Base-by-base conservation (phyloP, 2,888 invertebrate species). In the Sinotaia quadrata region DNA sequence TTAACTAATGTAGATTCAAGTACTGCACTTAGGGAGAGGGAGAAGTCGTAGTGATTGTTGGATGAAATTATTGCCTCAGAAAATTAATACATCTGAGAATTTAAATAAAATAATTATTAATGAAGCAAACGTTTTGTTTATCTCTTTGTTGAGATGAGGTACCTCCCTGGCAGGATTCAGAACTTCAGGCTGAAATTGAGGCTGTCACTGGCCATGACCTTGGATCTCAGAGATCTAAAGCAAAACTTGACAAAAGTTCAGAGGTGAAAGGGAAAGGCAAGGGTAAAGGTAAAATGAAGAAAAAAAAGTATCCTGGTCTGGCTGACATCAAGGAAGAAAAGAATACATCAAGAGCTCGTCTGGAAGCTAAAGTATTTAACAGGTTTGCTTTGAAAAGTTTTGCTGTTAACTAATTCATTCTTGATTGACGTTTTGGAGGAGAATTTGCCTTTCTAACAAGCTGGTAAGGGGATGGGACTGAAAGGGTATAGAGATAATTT, bases 111-210 rank as follows among this genome's bases (percentile, higher is more conserved):
- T n/a, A n/a, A n/a, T n/a, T n/a, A n/a, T n/a, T n/a, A n/a, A n/a
- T n/a, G n/a, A n/a, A n/a, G n/a, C n/a, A n/a, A n/a, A n/a, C n/a
- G n/a, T n/a, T n/a, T n/a, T n/a, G n/a, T n/a, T n/a, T n/a, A n/a
- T n/a, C n/a, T n/a, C n/a, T n/a, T 12, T 10, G 41, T 41, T 41
- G 10, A 4, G 10, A 7, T 37, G 65, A 71, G 10, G 33, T 72
- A 4, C 74, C 78, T 18, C 90, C 90, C 41, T 91, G 91, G 90
- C 90, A 91, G 80, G 90, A 91, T 78, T 90, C 90, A 34, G 86
- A 87, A 59, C 84, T 91, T 36, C 85, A 91, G 36, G 86, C 85
- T 62, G 90, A 91, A 37, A 88, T 91, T 31, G 81, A 90, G 85
- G 89, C 87, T 47, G 87, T 89, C 54, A 90, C 90, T 15, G 91